These are phyloP conservation scores for Luperina testacea DNA, from an alignment of 2,888 invertebrate genomes.

Conservation along the genomic window DNA sequence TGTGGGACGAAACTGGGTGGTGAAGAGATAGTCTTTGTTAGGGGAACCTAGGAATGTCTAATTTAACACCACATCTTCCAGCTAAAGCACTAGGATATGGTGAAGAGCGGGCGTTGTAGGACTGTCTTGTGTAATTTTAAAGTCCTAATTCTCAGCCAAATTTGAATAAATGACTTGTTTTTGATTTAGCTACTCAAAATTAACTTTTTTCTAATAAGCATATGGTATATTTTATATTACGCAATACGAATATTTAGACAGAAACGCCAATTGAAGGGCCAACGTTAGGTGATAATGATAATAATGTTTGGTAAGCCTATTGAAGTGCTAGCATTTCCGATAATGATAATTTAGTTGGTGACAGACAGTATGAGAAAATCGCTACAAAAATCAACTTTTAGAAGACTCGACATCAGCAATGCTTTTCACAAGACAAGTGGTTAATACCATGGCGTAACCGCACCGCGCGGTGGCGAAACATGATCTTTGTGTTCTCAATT, in stretches of 20 bases:
- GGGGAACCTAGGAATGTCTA: neutral
- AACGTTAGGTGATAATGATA: too few species aligned
- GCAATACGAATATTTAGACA: too few species aligned
- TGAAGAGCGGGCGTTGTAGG: too few species aligned
- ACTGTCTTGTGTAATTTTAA: too few species aligned
- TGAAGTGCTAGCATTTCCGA: neutral
- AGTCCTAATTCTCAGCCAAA: too few species aligned
- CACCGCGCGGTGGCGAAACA: neutral
- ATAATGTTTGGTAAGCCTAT: neutral
- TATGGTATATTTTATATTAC: neutral
- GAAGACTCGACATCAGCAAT: neutral
- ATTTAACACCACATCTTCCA: neutral
- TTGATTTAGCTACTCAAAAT: too few species aligned
- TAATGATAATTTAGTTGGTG: neutral
- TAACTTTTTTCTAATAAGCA: neutral
- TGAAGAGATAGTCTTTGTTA: neutral
- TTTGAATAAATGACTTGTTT: too few species aligned
- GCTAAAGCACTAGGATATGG: too few species aligned
- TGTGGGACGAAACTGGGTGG: constrained; percentile 91
- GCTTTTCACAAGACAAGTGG: neutral
- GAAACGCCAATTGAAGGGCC: neutral
- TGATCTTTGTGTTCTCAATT: neutral
- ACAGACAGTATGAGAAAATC: neutral
- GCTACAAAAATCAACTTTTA: neutral
- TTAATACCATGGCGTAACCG: neutral